Conservation (phyloP, 2,113 vertebrate species). For the Halcyon malimbica region DNA sequence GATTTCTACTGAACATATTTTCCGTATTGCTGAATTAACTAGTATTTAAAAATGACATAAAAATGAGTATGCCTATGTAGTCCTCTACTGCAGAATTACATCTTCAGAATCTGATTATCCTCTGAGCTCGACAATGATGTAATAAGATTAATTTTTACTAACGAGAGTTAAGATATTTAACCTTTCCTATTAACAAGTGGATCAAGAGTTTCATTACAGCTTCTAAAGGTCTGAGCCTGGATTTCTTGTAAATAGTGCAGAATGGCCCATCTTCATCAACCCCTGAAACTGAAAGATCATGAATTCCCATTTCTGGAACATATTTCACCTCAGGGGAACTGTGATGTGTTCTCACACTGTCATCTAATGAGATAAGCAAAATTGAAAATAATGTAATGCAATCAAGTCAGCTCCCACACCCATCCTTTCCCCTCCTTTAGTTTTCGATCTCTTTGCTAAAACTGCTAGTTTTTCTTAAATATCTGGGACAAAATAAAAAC, state of each 20-base stretch:
- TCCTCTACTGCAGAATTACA: background rate
- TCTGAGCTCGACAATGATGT: background rate
- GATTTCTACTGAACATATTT: background rate
- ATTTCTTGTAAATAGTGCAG: background rate
- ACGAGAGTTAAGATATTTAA: background rate
- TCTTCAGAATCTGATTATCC: background rate
- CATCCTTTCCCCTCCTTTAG: background rate
- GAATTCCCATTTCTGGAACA: background rate
- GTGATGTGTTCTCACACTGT: background rate
- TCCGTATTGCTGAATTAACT: background rate
- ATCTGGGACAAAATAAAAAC: background rate
- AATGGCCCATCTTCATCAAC: background rate
- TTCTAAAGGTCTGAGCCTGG: background rate
- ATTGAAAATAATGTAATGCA: background rate
- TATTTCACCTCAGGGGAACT: background rate
- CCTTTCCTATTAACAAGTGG: background rate
- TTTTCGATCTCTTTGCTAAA: background rate
- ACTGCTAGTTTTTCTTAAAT: background rate
- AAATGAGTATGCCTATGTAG: background rate
- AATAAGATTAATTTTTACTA: background rate
- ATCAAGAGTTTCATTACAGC: background rate
- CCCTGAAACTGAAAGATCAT: background rate
- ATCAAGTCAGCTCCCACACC: background rate
- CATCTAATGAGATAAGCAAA: background rate
- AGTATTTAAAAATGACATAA: background rate